These are phyloP conservation scores for Urophycis tenuis DNA, from an alignment of 2,797 vertebrate species.

Conservation along the genomic window DNA sequence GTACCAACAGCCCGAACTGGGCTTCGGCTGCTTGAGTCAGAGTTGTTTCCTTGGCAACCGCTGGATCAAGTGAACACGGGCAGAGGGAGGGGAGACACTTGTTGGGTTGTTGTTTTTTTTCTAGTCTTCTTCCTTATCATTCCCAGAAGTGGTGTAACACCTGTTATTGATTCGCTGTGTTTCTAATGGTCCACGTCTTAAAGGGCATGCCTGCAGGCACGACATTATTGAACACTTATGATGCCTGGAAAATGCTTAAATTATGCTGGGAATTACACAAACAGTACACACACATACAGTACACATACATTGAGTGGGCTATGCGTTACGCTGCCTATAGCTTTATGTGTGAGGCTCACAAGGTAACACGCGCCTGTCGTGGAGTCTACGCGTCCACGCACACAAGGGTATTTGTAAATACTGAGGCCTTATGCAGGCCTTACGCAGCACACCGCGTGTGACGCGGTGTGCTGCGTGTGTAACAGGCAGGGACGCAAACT, in stretches of 20 bases:
- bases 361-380: too few relatives aligned
- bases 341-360: too few relatives aligned
- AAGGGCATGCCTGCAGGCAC: neutral
- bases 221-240: neutral
- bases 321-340: too few relatives aligned
- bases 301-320: too few relatives aligned
- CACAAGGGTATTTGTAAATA: too few relatives aligned
- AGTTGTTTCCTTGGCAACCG: slow-evolving; percentile 67
- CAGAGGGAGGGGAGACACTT: slow-evolving; percentile 55
- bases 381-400: too few relatives aligned
- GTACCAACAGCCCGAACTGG: slow-evolving; percentile 43
- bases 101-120: slow-evolving; percentile 58
- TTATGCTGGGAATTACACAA: neutral
- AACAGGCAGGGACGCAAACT: neutral
- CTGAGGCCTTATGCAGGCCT: neutral
- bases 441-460: neutral
- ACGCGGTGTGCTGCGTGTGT: neutral
- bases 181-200: slow-evolving; percentile 37
- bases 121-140: slow-evolving; percentile 51
- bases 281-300: too few relatives aligned
- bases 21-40: slow-evolving; percentile 58
- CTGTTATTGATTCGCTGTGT: slow-evolving; percentile 38
- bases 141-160: slow-evolving; percentile 64
- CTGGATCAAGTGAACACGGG: slow-evolving; percentile 56
- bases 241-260: neutral